phyloP scores from a whole-genome alignment of 2,113 vertebrate species.

The Dicrurus megarhynchus region DNA sequence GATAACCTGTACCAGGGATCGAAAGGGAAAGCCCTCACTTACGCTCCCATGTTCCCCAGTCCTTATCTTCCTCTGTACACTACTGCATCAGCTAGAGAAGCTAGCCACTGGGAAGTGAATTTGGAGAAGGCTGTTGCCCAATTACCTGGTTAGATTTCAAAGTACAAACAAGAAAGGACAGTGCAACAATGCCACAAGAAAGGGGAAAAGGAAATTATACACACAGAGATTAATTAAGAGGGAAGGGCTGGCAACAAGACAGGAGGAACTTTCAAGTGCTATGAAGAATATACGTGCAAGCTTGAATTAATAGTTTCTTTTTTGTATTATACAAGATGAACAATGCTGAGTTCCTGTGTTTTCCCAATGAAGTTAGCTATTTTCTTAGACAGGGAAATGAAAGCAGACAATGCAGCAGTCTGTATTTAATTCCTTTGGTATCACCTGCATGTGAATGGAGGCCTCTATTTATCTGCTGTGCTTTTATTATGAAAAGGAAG shows the following conservation, averaged over 20 bases:
- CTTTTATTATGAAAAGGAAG: background rate
- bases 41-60: background rate
- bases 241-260: background rate
- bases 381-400: background rate
- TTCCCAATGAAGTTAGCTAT: background rate
- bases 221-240: background rate
- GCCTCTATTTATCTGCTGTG: background rate
- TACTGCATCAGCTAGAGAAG: background rate
- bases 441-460: background rate
- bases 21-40: background rate
- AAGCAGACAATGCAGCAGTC: background rate
- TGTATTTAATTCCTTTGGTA: background rate
- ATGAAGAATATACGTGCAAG: background rate
- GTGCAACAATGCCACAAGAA: background rate
- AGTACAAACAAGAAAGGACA: background rate
- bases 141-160: background rate
- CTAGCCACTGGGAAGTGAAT: background rate
- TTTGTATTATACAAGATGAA: background rate
- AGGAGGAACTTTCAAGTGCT: background rate
- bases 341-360: background rate
- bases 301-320: background rate
- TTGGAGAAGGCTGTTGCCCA: background rate
- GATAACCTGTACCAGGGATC: background rate
- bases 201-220: background rate
- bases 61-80: background rate